Evolutionary conservation across 2,888 invertebrate genomes (phyloP).

Genomic region (Cyaniris semiargus): DNA sequence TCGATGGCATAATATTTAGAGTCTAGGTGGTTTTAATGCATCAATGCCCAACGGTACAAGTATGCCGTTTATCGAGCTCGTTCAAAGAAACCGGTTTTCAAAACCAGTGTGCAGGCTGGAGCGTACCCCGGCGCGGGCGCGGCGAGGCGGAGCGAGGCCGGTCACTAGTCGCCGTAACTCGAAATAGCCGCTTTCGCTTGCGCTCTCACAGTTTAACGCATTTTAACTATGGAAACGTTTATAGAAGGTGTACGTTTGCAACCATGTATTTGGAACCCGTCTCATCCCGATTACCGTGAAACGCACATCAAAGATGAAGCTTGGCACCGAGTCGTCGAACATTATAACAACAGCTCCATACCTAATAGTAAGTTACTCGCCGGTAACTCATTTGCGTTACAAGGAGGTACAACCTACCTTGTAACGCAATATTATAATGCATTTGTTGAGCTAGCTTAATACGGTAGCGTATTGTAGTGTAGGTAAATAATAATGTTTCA

Average conservation of each 20-base stretch:
- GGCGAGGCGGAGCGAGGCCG: conserved; percentile 51
- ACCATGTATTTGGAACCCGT: conserved; percentile 70
- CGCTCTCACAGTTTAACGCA: conserved; percentile 1
- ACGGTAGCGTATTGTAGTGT: no score
- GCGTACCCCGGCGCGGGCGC: conserved; percentile 50
- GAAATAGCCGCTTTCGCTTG: conserved; percentile 22
- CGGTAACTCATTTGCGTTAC: background rate
- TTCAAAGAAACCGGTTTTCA: conserved; percentile 60
- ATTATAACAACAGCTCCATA: conserved; percentile 58
- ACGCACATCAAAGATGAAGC: conserved; percentile 63
- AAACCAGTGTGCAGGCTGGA: conserved; percentile 48
- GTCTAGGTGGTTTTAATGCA: background rate
- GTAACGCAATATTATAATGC: background rate
- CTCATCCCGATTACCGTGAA: conserved; percentile 67
- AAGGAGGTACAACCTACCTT: background rate
- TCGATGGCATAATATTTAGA: background rate
- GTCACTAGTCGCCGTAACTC: conserved; percentile 38
- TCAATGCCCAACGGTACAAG: conserved; percentile 11
- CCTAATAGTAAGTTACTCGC: conserved; percentile 49
- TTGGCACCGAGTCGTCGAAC: conserved; percentile 65
- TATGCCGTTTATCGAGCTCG: conserved; percentile 21
- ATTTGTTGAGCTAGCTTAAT: no score
- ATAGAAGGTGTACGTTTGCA: conserved; percentile 66
- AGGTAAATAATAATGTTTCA: no score
- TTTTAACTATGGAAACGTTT: conserved; percentile 59